Percentiles rank a stretch among this genome's conserved stretches.
Evolutionary conservation across 2,797 vertebrate genomes (phyloP).

Genomic region (Rallus crepitans): DNA sequence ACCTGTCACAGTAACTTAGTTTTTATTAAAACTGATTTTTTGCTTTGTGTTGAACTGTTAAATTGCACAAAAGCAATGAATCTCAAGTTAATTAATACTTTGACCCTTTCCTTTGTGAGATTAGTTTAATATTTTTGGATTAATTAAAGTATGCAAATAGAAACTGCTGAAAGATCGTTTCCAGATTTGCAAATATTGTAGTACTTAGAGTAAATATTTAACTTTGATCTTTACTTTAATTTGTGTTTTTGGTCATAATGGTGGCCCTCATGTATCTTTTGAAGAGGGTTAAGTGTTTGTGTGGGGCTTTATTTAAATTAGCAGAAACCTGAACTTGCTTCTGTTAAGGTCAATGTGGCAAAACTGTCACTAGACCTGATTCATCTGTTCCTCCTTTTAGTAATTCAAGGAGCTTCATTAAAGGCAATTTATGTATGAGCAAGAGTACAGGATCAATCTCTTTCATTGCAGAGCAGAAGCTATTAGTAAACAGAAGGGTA

Average conservation of each 20-base stretch:
- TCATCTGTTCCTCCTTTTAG: not conserved
- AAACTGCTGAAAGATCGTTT: slow-evolving; percentile 45
- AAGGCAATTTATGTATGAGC: not conserved
- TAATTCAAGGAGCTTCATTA: not conserved
- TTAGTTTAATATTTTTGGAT: slow-evolving; percentile 72
- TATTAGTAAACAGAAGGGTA: not conserved
- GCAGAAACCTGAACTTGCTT: not conserved
- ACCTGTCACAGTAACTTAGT: slow-evolving; percentile 70
- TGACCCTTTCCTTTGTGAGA: slow-evolving; percentile 78
- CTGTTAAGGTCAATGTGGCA: not conserved
- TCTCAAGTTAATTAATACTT: slow-evolving; percentile 68
- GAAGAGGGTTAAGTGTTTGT: not conserved
- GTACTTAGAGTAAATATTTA: slow-evolving; percentile 32
- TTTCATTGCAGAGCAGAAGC: not conserved
- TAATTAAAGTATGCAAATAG: slow-evolving; percentile 73
- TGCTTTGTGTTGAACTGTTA: slow-evolving; percentile 63
- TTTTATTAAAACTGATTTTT: slow-evolving; percentile 62
- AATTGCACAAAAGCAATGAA: slow-evolving; percentile 65
- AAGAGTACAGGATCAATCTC: not conserved
- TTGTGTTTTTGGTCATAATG: not conserved
- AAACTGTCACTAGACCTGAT: not conserved
- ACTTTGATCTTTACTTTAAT: slow-evolving; percentile 52
- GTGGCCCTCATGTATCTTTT: not conserved
- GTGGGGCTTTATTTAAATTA: not conserved
- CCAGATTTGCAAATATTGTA: slow-evolving; percentile 44